Base-by-base conservation (phyloP, 2,888 invertebrate genomes). In the Deilephila elpenor region DNA sequence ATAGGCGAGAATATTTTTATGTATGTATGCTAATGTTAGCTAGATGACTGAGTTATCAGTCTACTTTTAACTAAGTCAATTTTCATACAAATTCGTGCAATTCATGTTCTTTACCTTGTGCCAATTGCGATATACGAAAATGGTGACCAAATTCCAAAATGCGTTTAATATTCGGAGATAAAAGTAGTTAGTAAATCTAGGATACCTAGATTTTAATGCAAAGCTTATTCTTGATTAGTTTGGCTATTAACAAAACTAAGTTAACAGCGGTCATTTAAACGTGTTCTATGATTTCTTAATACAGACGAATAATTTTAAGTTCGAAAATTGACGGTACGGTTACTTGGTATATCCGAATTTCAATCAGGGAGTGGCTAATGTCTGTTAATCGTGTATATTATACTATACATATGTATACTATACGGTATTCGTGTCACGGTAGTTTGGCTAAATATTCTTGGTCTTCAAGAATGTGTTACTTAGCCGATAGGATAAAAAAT, bases 251-350 rank as follows among this genome's bases (percentile, higher is more conserved):
- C n/a, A 20, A 25, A 44, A 44, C 44, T 20, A 44, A 20, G 44
- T 5, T 44, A 44, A 67, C 64, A 67, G 20, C 44, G 32, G 61
- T 29, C 61, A 67, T 51, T 44, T 67, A 44, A 64, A 67, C 37
- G 8, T 14, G 70, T 60, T 73, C 61, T 70, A 73, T 37, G 61
- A 70, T 61, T 20, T 56, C 56, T 32, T 14, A 59, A 73, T 44
- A 51, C 25, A 56, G 25, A 56, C 17, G 62, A 37, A 29, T 64
- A 25, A 37, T 37, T n/a, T 64, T 20, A 67, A 67, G 20, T 44
- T 67, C 3, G 25, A 25, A 67, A 67, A 67, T 67, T 67, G 20
- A 20, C 3, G 20, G 64, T 11, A 44, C 20, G 64, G 44, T 44
- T 44, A 5, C 25, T 44, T 67, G 20, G n/a, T 37, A 5, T 4